phyloP scores from a whole-genome alignment of 2,888 invertebrate species.

The Papilio protenor region DNA sequence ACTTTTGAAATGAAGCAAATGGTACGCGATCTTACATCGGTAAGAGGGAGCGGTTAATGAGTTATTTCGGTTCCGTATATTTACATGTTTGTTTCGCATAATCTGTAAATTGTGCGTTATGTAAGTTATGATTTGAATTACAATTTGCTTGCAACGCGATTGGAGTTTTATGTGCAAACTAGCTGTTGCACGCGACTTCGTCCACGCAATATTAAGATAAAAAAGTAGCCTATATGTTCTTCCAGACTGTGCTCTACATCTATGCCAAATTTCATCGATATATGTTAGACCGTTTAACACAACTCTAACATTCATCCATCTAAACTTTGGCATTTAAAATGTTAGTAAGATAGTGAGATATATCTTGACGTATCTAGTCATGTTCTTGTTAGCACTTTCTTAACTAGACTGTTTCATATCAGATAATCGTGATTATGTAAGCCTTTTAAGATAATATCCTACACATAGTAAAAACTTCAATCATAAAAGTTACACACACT shows the following conservation, averaged over 20 bases:
- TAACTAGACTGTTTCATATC: background rate
- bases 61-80: constrained; percentile 18
- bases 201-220: too few species aligned
- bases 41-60: background rate
- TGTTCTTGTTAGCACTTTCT: background rate
- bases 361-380: background rate
- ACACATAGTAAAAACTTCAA: background rate
- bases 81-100: background rate
- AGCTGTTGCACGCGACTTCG: too few species aligned
- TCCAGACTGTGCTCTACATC: too few species aligned
- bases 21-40: constrained; percentile 1
- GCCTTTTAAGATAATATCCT: background rate
- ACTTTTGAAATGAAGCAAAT: constrained; percentile 19
- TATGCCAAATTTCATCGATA: too few species aligned
- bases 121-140: background rate
- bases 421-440: background rate
- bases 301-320: too few species aligned
- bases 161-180: background rate
- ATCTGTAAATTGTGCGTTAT: background rate
- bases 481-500: constrained; percentile 11
- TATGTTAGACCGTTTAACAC: too few species aligned
- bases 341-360: background rate
- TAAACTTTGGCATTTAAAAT: too few species aligned
- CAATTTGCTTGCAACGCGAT: background rate
- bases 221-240: too few species aligned